Evolutionary conservation across 37 sponge, comb jelly and placozoan species (phyloP), one percentile per base, ranked within the genome.

Genomic region (Axinella damicornis): DNA sequence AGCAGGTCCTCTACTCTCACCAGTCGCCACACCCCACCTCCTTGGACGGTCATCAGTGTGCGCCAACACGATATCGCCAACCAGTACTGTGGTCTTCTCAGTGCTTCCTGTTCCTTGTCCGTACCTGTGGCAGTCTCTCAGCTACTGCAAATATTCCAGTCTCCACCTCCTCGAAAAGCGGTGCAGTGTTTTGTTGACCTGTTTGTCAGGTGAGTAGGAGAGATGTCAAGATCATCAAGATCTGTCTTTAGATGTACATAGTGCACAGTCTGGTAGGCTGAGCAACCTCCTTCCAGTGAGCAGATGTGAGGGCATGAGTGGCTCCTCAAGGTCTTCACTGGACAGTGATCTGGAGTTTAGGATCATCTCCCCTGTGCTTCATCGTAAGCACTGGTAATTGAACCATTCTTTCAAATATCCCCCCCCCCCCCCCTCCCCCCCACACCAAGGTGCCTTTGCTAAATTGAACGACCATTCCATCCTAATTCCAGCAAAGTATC

Each of bases 161-260:
- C 69, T 67, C 81, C 81, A 80, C 41, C 81, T 53, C 19, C 41
- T 40, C 81, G 69, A 80, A 41, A 80, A 80, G 55, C 67, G 81
- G 33, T 46, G 41, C 52, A 80, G 41, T 9, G 46, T 52, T 15
- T n/a, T 53, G 24, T 67, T 41, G 4, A 80, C n/a, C n/a, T n/a
- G n/a, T n/a, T n/a, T n/a, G n/a, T n/a, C n/a, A n/a, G n/a, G n/a
- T n/a, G n/a, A n/a, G n/a, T n/a, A n/a, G n/a, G n/a, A n/a, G n/a
- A n/a, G n/a, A n/a, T n/a, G n/a, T n/a, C n/a, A n/a, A n/a, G n/a
- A n/a, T n/a, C n/a, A n/a, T n/a, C 81, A 67, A 53, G 67, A 28
- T 80, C 69, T 13, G n/a, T 30, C 0, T 35, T 12, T 61, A 61
- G 24, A n/a, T n/a, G n/a, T n/a, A 22, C 65, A 22, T 17, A 34